Evolutionary conservation across 2,797 vertebrate genomes (phyloP).

Genomic region (Erethizon dorsatum): DNA sequence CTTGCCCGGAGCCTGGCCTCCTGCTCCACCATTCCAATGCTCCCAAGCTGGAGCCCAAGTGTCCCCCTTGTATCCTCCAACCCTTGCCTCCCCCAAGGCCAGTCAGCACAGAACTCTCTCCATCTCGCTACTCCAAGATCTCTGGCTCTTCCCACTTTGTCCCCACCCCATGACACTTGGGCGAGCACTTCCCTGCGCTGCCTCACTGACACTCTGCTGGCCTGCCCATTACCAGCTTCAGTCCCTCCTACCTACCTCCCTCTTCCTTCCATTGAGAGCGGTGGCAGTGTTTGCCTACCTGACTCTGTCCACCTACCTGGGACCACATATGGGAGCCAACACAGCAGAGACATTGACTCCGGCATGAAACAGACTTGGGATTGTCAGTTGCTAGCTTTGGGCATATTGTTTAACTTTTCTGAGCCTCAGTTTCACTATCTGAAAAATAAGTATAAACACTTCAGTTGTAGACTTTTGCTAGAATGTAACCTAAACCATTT

Average conservation of each 20-base stretch:
- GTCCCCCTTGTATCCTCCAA: fast-evolving
- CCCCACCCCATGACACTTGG: not conserved
- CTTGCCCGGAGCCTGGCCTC: fast-evolving
- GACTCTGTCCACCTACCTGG: not conserved
- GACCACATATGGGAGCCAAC: not conserved
- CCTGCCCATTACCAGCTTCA: not conserved
- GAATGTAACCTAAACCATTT: not conserved
- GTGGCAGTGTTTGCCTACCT: not conserved
- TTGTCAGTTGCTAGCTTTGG: not conserved
- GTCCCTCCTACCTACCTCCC: not conserved
- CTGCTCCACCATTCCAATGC: not conserved
- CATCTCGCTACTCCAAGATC: fast-evolving
- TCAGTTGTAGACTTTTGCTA: not conserved
- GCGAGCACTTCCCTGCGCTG: not conserved
- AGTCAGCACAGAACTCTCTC: not conserved
- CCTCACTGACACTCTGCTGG: not conserved
- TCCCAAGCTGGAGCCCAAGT: fast-evolving
- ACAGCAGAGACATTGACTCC: not conserved
- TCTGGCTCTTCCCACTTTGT: not conserved
- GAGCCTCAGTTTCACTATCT: not conserved
- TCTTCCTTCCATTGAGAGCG: not conserved
- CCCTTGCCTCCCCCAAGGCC: fast-evolving
- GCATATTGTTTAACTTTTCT: not conserved
- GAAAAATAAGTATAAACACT: not conserved
- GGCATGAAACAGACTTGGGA: not conserved